Evolutionary conservation across 2,113 vertebrate genomes (phyloP).

Genomic region (Microcebus jonahi): DNA sequence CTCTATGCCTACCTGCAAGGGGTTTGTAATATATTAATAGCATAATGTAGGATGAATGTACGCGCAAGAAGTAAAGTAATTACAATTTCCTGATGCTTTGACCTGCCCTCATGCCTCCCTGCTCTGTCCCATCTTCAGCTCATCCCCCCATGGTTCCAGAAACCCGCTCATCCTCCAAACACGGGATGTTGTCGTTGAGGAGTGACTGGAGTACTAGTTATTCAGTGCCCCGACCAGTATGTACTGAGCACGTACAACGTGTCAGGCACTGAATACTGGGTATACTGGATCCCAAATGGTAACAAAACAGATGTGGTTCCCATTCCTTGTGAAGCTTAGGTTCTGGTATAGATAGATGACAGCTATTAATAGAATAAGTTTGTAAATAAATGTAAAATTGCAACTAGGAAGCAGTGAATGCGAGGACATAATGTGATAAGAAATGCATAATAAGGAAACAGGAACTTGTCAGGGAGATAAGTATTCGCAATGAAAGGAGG

Average conservation of each 20-base stretch:
- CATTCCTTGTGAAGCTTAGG: background rate
- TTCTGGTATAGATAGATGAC: background rate
- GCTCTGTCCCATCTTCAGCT: background rate
- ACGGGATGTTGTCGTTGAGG: too few relatives aligned
- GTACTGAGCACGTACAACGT: background rate
- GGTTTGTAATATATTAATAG: background rate
- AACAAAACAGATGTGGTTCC: background rate
- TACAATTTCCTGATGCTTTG: background rate
- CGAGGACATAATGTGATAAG: background rate
- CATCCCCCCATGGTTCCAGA: background rate
- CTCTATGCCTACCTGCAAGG: background rate
- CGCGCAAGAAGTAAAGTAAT: background rate
- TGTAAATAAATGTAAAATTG: background rate
- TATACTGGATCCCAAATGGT: background rate
- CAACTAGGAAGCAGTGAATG: background rate
- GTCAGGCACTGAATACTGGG: background rate
- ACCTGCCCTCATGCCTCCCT: background rate
- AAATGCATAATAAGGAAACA: background rate
- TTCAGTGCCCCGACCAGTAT: background rate
- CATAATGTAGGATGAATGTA: background rate
- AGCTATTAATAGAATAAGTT: background rate
- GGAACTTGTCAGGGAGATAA: background rate
- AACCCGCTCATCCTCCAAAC: background rate
- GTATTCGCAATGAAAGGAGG: background rate
- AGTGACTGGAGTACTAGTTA: too few relatives aligned